phyloP scores from a whole-genome alignment of 2,888 invertebrate genomes.

The Perizoma affinitatum region DNA sequence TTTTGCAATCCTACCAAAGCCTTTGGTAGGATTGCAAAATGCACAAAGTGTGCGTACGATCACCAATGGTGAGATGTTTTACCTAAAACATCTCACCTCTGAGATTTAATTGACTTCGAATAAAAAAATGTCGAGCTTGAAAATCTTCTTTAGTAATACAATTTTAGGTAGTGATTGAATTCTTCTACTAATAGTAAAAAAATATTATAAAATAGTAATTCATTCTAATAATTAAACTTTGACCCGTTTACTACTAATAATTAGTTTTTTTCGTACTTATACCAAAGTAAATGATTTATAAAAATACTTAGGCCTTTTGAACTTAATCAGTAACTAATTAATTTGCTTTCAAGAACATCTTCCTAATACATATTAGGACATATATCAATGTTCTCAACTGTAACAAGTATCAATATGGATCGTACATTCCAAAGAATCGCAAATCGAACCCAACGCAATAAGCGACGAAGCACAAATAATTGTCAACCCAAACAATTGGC shows the following conservation, averaged over 20 bases:
- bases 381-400: constrained; percentile 1
- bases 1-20: constrained; percentile 34
- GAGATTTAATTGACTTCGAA: constrained; percentile 24
- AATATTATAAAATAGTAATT: too few relatives aligned
- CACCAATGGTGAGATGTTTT: constrained; percentile 25
- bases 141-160: constrained; percentile 6
- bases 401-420: constrained; percentile 3
- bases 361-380: too few relatives aligned
- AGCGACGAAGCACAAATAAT: constrained; percentile 22
- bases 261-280: too few relatives aligned
- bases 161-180: constrained; percentile 4
- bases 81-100: constrained; percentile 10
- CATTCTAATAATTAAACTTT: too few relatives aligned
- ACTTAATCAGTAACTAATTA: not conserved
- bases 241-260: too few relatives aligned
- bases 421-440: constrained; percentile 11
- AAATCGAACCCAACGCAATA: constrained; percentile 2
- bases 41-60: constrained; percentile 36
- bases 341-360: not conserved
- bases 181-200: constrained; percentile 1
- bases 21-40: constrained; percentile 19
- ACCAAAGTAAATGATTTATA: too few relatives aligned
- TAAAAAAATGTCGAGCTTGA: constrained; percentile 11
- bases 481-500: constrained; percentile 30
- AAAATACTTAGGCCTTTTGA: too few relatives aligned